phyloP scores from a whole-genome alignment of 2,113 vertebrate species.

The Peromyscus californicus region DNA sequence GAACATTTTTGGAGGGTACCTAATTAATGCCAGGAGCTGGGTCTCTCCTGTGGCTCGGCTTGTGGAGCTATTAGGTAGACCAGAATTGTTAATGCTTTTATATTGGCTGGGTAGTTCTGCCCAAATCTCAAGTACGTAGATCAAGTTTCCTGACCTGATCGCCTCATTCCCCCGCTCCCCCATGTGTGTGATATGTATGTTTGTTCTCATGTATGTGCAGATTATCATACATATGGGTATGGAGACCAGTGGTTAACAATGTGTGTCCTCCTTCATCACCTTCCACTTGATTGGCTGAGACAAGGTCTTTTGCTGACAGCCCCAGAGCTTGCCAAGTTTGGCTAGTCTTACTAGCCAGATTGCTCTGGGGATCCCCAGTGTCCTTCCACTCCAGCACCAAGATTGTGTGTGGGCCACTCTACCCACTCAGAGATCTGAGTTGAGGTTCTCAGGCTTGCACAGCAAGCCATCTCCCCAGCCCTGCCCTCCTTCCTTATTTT shows the following conservation, averaged over 20 bases:
- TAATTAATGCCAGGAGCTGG: not conserved
- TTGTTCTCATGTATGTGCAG: not conserved
- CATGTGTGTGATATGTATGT: not conserved
- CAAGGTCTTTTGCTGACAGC: not conserved
- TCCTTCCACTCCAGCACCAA: too few species aligned
- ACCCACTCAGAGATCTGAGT: too few species aligned
- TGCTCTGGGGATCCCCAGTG: not conserved
- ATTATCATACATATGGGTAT: not conserved
- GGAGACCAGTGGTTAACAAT: not conserved
- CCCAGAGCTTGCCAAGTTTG: not conserved
- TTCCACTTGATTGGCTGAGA: too few species aligned
- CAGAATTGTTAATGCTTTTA: not conserved
- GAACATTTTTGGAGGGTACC: not conserved
- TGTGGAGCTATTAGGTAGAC: not conserved
- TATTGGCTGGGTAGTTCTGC: not conserved
- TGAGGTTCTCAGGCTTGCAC: too few species aligned
- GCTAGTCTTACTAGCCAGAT: not conserved
- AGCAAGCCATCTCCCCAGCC: not conserved
- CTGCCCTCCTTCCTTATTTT: slow-evolving; percentile 36
- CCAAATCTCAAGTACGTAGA: not conserved
- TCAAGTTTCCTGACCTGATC: slow-evolving; percentile 18
- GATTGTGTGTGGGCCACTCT: not conserved
- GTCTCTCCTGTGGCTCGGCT: not conserved
- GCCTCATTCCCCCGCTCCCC: not conserved
- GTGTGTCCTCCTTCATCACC: not conserved